Conservation (phyloP, 2,113 vertebrate species). For the Toxostoma redivivum region DNA sequence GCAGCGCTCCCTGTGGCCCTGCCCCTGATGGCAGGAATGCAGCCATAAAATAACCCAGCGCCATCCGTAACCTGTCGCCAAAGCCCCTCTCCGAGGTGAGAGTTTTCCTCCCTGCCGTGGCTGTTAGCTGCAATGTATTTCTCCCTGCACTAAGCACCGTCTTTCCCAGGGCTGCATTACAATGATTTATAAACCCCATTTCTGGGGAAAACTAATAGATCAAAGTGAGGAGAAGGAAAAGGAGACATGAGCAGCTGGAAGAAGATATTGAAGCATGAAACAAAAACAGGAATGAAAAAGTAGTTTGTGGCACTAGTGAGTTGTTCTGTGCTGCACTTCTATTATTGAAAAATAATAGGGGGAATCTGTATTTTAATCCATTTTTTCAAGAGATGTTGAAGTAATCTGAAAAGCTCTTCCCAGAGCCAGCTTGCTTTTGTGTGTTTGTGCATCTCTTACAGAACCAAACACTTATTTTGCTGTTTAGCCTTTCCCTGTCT, state of each 20-base stretch:
- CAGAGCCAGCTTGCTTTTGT: neutral
- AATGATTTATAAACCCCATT: conserved; percentile 85
- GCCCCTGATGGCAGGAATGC: conserved; percentile 67
- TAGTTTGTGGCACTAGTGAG: conserved; percentile 61
- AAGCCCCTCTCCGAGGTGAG: conserved; percentile 59
- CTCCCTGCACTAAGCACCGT: conserved; percentile 79
- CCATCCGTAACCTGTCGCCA: conserved; percentile 82
- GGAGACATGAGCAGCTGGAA: conserved; percentile 72
- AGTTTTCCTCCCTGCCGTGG: conserved; percentile 76
- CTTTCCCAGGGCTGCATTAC: conserved; percentile 80
- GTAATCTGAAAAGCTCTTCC: conserved; percentile 24
- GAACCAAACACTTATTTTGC: neutral
- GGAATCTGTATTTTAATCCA: conserved; percentile 61
- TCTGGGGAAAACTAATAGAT: conserved; percentile 82
- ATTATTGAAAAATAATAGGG: conserved; percentile 66
- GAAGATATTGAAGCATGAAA: conserved; percentile 71
- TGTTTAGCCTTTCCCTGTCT: neutral
- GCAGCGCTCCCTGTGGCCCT: conserved; percentile 70
- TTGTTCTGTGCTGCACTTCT: conserved; percentile 28
- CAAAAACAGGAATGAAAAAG: conserved; percentile 80
- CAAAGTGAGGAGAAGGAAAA: conserved; percentile 73
- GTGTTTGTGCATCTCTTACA: neutral
- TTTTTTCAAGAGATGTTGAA: neutral
- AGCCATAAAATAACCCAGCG: conserved; percentile 77
- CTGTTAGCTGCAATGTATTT: conserved; percentile 79